Evolutionary conservation across 2,888 invertebrate species (phyloP), one percentile per base, ranked within the genome.

Genomic region (Zeuzera pyrina): DNA sequence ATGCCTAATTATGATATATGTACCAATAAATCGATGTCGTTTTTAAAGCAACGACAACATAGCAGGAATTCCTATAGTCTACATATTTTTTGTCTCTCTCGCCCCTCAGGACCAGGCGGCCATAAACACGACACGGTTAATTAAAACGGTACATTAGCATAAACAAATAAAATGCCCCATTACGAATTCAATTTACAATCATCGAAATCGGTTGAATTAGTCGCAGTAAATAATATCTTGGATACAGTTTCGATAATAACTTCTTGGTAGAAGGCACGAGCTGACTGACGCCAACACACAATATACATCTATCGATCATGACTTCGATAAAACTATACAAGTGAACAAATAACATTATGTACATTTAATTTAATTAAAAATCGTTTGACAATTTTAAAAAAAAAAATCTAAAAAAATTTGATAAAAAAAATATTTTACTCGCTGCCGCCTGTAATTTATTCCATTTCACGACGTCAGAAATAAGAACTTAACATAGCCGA

Each of bases 101-200:
- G 19, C 33, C n/a, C n/a, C n/a, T n/a, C n/a, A n/a, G n/a, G n/a
- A 33, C 33, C 31, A 43, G 45, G 54, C 35, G 37, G 30, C 47
- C 49, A 47, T 57, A 58, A 60, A 55, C 57, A 55, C 52, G 58
- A 57, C 55, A 54, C 54, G 62, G 51, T 65, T 78, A 78, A 83
- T 83, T 81, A 79, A 83, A 79, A 68, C 68, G 57, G 58, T 55
- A 65, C 64, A 81, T 81, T 81, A 78, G 78, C 81, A 83, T 81
- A 81, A 79, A 83, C 81, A 83, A 83, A 83, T 83, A 83, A 83
- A 81, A 81, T 68, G 65, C 55, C 63, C 73, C 77, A 81, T 83
- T 81, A 79, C 64, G 76, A 69, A 76, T 79, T 79, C 83, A 78
- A 81, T 83, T 83, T 81, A 81, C 79, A 79, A 78, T 78, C 72